These are phyloP conservation scores for Onychostruthus taczanowskii DNA, from an alignment of 2,113 vertebrate genomes.

Conservation along the genomic window DNA sequence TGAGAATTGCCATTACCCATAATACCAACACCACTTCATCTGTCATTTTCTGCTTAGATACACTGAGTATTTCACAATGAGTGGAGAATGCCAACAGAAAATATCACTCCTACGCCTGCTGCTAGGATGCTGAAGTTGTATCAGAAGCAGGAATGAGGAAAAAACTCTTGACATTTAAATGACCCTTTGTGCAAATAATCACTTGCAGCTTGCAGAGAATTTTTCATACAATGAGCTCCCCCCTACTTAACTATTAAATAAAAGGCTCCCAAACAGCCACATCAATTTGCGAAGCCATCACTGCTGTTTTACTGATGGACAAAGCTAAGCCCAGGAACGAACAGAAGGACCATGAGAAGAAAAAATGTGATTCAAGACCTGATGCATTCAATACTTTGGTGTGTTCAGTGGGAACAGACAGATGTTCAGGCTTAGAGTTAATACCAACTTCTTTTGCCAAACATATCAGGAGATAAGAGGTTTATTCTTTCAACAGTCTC, in stretches of 20 bases:
- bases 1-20: background rate
- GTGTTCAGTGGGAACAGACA: background rate
- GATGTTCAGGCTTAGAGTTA: background rate
- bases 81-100: constrained; percentile 37
- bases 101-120: constrained; percentile 11
- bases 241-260: background rate
- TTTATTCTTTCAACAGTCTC: background rate
- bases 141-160: background rate
- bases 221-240: background rate
- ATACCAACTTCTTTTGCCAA: background rate
- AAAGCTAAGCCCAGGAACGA: background rate
- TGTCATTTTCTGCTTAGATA: constrained; percentile 48
- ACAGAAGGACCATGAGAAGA: background rate
- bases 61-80: constrained; percentile 12
- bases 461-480: background rate
- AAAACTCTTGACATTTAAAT: constrained; percentile 39
- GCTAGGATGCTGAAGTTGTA: background rate
- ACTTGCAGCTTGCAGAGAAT: background rate
- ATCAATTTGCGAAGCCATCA: background rate
- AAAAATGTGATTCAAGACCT: background rate
- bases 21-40: background rate
- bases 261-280: background rate
- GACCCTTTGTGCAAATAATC: constrained; percentile 26
- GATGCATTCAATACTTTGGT: background rate
- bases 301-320: background rate